Conservation (phyloP, 2,113 vertebrate species). For the Antennarius striatus region DNA sequence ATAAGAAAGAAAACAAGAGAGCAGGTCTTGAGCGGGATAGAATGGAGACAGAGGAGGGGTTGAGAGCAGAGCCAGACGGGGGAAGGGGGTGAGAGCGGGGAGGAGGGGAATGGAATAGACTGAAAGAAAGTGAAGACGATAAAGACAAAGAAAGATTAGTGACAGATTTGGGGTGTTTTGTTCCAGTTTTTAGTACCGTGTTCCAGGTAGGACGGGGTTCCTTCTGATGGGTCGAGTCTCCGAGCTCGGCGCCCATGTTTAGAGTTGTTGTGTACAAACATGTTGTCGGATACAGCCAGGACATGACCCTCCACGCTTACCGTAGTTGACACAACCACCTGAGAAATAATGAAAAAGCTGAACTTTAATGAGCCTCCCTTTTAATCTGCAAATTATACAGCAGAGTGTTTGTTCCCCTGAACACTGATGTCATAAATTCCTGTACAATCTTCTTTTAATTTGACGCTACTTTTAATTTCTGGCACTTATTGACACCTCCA, state of each 20-base stretch:
- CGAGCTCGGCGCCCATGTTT: slow-evolving; percentile 79
- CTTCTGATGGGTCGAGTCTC: slow-evolving; percentile 74
- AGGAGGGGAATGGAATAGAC: slow-evolving; percentile 26
- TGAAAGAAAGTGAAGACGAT: slow-evolving; percentile 37
- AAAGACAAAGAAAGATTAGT: slow-evolving; percentile 40
- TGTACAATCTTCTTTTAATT: too few relatives aligned
- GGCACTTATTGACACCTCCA: background rate
- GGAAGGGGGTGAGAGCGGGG: slow-evolving; percentile 4
- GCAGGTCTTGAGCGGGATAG: slow-evolving; percentile 56
- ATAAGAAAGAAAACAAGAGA: slow-evolving; percentile 56
- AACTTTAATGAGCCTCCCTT: background rate
- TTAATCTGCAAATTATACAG: background rate
- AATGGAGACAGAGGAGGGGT: slow-evolving; percentile 45
- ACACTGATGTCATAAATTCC: too few relatives aligned
- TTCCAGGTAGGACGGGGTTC: slow-evolving; percentile 73
- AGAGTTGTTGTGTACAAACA: slow-evolving; percentile 98
- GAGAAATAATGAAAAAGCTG: background rate
- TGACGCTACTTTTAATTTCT: too few relatives aligned
- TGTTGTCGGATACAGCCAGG: slow-evolving; percentile 95
- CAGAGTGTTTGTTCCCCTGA: too few relatives aligned
- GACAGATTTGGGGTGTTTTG: slow-evolving; percentile 24
- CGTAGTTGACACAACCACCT: slow-evolving; percentile 79
- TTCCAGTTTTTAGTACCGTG: slow-evolving; percentile 63
- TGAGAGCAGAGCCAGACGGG: slow-evolving; percentile 51
- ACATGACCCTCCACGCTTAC: slow-evolving; percentile 87